A percentile compares a stretch with the other conserved stretches of the same genome.
Conservation (phyloP, 2,888 invertebrate genomes). For the Thera obeliscata region DNA sequence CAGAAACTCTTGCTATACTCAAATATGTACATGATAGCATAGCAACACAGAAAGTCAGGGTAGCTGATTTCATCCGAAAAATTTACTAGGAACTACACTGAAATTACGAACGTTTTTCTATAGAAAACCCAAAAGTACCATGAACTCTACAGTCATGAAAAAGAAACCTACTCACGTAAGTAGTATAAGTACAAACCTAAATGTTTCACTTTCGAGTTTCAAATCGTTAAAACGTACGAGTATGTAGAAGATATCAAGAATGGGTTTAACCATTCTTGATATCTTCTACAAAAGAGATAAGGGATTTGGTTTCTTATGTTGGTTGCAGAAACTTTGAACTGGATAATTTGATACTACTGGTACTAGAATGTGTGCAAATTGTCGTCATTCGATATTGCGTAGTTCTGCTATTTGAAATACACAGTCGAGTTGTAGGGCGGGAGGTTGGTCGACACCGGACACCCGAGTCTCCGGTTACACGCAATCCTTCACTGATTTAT, state of each 20-base stretch:
- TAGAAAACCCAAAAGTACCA: neutral
- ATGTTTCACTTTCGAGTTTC: neutral
- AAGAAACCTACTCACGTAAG: no score
- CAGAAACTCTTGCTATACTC: slow-evolving; percentile 9
- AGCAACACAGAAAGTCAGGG: neutral
- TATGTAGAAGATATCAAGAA: neutral
- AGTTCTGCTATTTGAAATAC: slow-evolving; percentile 48
- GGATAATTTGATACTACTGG: slow-evolving; percentile 24
- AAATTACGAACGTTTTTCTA: neutral
- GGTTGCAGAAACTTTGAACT: slow-evolving; percentile 11
- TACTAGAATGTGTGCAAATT: slow-evolving; percentile 37
- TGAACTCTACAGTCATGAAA: neutral
- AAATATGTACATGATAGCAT: neutral
- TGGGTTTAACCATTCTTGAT: neutral
- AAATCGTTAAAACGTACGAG: neutral
- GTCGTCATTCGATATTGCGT: slow-evolving; percentile 54
- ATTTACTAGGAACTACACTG: neutral
- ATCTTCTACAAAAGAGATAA: no score
- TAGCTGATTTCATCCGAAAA: neutral
- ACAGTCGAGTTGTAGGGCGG: slow-evolving; percentile 59
- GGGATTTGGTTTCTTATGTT: slow-evolving; percentile 7
- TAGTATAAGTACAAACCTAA: neutral
- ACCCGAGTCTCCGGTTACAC: slow-evolving; percentile 70
- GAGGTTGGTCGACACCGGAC: slow-evolving; percentile 68
- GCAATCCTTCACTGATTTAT: slow-evolving; percentile 65